These are phyloP conservation scores for Ceratina calcarata DNA, from an alignment of 1,140 invertebrate species.

Conservation along the genomic window DNA sequence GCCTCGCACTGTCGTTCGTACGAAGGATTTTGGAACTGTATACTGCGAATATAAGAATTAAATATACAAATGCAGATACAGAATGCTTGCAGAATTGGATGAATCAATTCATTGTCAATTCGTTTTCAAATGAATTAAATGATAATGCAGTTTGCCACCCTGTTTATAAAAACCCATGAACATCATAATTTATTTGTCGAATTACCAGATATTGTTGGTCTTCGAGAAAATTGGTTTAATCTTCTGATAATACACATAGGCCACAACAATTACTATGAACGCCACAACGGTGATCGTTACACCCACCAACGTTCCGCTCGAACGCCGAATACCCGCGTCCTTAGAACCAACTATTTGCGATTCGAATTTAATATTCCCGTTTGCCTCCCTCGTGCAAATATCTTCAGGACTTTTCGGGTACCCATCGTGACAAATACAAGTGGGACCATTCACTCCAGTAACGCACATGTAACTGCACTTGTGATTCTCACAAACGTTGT, in stretches of 20 bases:
- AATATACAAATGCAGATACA: background rate
- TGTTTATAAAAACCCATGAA: too few species aligned
- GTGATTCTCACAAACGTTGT: slow-evolving; percentile 78
- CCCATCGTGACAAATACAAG: slow-evolving; percentile 83
- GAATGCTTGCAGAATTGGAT: too few species aligned
- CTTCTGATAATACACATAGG: slow-evolving; percentile 67
- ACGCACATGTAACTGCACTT: slow-evolving; percentile 82
- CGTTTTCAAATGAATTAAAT: too few species aligned
- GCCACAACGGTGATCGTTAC: slow-evolving; percentile 47
- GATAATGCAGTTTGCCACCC: too few species aligned
- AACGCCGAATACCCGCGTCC: background rate
- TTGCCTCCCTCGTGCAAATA: slow-evolving; percentile 26
- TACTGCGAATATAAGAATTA: slow-evolving; percentile 61
- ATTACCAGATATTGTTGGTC: slow-evolving; percentile 60
- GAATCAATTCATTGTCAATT: too few species aligned
- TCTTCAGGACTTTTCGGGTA: slow-evolving; percentile 32
- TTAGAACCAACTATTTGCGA: background rate
- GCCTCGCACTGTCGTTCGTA: slow-evolving; percentile 61
- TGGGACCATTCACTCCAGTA: slow-evolving; percentile 72
- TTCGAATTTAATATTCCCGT: slow-evolving; percentile 23
- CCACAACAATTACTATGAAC: slow-evolving; percentile 31
- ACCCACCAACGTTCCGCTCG: slow-evolving; percentile 40
- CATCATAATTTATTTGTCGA: too few species aligned
- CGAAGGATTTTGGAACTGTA: slow-evolving; percentile 76
- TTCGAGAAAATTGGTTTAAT: slow-evolving; percentile 55